These are phyloP conservation scores for Ptychochromis oligacanthus DNA, from an alignment of 2,113 vertebrate genomes.

Conservation along the genomic window DNA sequence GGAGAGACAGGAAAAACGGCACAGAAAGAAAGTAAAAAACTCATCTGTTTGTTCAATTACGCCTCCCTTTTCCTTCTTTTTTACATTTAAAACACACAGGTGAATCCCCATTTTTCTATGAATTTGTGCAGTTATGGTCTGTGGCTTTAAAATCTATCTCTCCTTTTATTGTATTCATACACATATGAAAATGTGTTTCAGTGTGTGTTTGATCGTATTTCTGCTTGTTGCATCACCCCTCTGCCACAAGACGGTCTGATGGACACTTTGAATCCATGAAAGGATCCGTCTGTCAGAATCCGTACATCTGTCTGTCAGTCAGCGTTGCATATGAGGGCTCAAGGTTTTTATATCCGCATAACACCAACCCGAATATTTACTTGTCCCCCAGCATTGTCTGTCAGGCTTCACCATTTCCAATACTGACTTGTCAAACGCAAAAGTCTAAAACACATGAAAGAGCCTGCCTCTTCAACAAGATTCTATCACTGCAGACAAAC, in stretches of 20 bases:
- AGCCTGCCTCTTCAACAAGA: background rate
- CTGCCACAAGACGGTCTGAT: constrained; percentile 42
- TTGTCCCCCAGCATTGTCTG: background rate
- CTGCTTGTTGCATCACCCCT: constrained; percentile 62
- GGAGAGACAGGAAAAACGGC: background rate
- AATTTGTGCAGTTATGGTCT: background rate
- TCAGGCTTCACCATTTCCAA: background rate
- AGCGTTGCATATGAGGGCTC: background rate
- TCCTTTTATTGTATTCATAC: constrained; percentile 4
- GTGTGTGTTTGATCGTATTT: constrained; percentile 50
- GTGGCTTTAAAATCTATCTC: background rate
- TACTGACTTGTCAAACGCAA: background rate
- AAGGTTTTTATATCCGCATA: background rate
- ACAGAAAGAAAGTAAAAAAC: background rate
- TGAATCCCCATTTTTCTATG: background rate
- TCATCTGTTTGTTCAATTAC: background rate
- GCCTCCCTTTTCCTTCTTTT: background rate
- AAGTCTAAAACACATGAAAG: constrained; percentile 4
- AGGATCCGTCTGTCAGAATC: constrained; percentile 31
- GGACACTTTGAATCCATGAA: constrained; percentile 47
- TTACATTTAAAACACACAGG: background rate
- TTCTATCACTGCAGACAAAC: background rate
- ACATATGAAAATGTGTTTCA: constrained; percentile 2
- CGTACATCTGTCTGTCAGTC: constrained; percentile 10
- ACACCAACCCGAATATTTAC: background rate